Evolutionary conservation across 2,113 vertebrate species (phyloP), one percentile per base, ranked within the genome.

Genomic region (Amphiprion ocellaris): DNA sequence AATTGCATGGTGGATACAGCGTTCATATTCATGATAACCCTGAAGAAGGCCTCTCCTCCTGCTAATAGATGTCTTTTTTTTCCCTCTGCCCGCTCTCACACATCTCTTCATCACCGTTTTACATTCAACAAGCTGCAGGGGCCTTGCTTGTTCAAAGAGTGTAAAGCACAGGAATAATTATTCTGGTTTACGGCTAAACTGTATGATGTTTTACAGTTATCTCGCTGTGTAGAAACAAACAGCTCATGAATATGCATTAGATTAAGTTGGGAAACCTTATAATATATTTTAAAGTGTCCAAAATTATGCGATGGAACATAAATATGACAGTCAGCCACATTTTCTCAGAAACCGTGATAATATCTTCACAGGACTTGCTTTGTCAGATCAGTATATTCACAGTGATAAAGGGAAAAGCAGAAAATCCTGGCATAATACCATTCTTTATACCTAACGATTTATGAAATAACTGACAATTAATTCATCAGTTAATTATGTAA

Each of bases 21-120:
- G 77, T 85, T 92, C 81, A 86, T 87, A 87, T 81, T 83, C 81
- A 87, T 74, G 84, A 86, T 72, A 77, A 88, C 72, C 84, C 90
- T 74, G 81, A 84, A 86, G 87, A 87, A 53, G 79, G 75, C 69
- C 52, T 73, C 65, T 78, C 49, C 55, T 80, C 56, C 83, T 62
- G 77, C 53, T 69, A 89, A 83, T 77, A 83, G 78, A 89, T 70
- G 69, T 77, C 19, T 79, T 82, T 82, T 81, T 77, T 23, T 10
- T 19, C 16, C 16, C 47, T 19, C 67, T 63, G 49, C 70, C 71
- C 11, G 26, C 76, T 78, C 76, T 79, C 67, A 65, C 72, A 63
- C 77, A 69, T 75, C 65, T 82, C 83, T 79, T 77, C 69, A 83
- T 89, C 68, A 58, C 81, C 16, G 46, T 79, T 70, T 84, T 61